Evolutionary conservation across 2,113 vertebrate species (phyloP).

Genomic region (Eidolon helvum): DNA sequence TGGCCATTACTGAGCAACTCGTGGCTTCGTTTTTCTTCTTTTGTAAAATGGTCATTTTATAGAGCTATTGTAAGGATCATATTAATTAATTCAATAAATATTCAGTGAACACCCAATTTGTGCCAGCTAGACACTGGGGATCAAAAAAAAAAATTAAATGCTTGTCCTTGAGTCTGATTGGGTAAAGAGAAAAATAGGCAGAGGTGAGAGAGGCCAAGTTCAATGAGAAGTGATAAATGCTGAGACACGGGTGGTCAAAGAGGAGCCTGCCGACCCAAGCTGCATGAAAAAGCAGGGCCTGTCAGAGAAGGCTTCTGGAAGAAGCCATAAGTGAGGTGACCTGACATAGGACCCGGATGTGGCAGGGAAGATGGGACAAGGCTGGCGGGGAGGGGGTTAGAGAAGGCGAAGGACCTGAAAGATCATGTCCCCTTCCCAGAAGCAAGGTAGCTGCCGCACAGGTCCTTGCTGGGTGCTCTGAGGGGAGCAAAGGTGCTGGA

Average conservation of each 20-base stretch:
- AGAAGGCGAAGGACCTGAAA: background rate
- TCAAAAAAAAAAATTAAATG: background rate
- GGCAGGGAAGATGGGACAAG: background rate
- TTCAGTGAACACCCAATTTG: background rate
- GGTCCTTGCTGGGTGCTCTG: too few species aligned
- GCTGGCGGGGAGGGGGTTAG: background rate
- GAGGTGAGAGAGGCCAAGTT: background rate
- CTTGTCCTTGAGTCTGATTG: background rate
- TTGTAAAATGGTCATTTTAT: background rate
- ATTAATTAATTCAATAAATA: background rate
- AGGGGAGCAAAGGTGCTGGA: background rate
- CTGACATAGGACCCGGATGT: background rate
- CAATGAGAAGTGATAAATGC: background rate
- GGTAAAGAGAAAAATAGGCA: background rate
- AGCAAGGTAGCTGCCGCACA: background rate
- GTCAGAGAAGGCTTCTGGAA: background rate
- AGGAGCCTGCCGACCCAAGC: fast-evolving
- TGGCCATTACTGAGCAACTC: background rate
- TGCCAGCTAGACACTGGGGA: background rate
- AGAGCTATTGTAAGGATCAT: background rate
- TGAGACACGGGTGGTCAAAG: background rate
- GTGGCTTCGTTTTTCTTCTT: background rate
- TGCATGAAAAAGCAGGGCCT: background rate
- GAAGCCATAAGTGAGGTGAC: background rate
- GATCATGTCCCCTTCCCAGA: background rate